Percentiles rank a stretch among this genome's conserved stretches.
Evolutionary conservation across 2,888 invertebrate genomes (phyloP).

Genomic region (Brachypalpus laphriformis): DNA sequence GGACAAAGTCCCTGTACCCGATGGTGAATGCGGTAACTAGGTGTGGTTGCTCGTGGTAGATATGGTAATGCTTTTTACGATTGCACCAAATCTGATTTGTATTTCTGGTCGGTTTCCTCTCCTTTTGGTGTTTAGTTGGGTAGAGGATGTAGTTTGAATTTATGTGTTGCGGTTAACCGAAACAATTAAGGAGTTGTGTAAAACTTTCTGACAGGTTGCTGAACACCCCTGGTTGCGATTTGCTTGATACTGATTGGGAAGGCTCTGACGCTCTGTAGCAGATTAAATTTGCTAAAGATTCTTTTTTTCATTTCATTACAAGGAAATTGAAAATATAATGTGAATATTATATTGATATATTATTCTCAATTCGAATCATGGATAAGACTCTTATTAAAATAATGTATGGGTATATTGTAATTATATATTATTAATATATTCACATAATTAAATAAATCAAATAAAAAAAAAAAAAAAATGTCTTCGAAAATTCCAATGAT

Average conservation of each 20-base stretch:
- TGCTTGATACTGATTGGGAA: conserved; percentile 23
- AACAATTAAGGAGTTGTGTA: conserved; percentile 76
- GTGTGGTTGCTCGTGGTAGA: conserved; percentile 72
- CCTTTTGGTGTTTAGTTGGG: conserved; percentile 32
- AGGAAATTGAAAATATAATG: too few relatives aligned
- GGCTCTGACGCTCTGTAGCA: background rate
- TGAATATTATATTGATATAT: too few relatives aligned
- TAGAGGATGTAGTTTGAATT: conserved; percentile 74
- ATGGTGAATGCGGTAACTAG: conserved; percentile 74
- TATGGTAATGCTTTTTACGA: conserved; percentile 74
- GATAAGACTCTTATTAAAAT: too few relatives aligned
- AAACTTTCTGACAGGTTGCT: conserved; percentile 76
- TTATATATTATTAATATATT: too few relatives aligned
- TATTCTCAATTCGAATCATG: too few relatives aligned
- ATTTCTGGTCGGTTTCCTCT: conserved; percentile 71
- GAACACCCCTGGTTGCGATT: conserved; percentile 67
- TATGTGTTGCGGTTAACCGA: conserved; percentile 78
- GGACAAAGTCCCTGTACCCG: conserved; percentile 62
- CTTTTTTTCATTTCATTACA: background rate
- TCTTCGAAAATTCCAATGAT: too few relatives aligned
- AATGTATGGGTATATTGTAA: too few relatives aligned
- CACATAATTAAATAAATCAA: too few relatives aligned
- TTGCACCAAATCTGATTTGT: conserved; percentile 74
- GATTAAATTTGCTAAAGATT: background rate
- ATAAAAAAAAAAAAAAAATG: too few relatives aligned